Percentiles rank a stretch among this genome's conserved stretches.
These are phyloP conservation scores for Trogon surrucura DNA, from an alignment of 2,113 vertebrate species.

Conservation along the genomic window DNA sequence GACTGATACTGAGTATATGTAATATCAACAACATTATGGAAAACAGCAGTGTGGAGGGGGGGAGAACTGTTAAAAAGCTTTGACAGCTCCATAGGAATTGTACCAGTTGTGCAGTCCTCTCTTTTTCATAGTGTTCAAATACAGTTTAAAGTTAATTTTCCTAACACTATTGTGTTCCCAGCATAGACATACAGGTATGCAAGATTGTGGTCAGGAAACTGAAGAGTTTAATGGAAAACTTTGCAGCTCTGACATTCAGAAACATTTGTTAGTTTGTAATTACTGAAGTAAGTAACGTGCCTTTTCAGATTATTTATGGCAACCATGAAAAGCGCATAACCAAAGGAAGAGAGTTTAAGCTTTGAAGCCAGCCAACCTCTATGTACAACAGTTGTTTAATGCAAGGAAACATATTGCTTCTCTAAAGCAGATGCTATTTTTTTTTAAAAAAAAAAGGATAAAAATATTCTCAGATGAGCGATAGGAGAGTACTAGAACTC, in stretches of 20 bases:
- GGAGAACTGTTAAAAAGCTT: not conserved
- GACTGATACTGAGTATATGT: not conserved
- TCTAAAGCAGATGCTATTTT: slow-evolving; percentile 34
- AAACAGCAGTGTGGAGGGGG: not conserved
- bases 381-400: not conserved
- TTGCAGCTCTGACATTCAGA: not conserved
- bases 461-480: not conserved
- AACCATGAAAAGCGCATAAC: not conserved
- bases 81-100: not conserved
- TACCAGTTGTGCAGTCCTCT: not conserved
- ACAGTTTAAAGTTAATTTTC: not conserved
- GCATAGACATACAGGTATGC: not conserved
- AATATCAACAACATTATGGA: not conserved
- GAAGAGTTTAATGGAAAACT: not conserved
- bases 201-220: not conserved
- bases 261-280: not conserved
- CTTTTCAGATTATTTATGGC: slow-evolving; percentile 38
- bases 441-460: not conserved
- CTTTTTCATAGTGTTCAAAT: not conserved
- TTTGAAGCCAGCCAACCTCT: not conserved
- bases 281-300: slow-evolving; percentile 3
- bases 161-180: not conserved
- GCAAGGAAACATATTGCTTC: slow-evolving; percentile 14
- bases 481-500: not conserved
- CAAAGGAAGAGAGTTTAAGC: not conserved